phyloP scores from a whole-genome alignment of 1,140 invertebrate genomes.

The Zaprionus africanus region DNA sequence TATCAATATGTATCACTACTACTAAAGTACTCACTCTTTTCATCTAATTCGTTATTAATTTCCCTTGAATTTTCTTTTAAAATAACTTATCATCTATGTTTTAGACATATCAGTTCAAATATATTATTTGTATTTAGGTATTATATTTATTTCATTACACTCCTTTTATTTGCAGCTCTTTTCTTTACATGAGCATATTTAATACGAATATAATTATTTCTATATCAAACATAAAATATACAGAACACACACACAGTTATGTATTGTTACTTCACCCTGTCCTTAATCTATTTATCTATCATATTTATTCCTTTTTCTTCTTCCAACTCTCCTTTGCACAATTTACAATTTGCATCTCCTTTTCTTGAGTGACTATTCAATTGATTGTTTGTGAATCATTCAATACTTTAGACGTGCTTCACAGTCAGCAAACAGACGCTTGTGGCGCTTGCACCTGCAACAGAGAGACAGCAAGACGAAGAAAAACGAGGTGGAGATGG shows the following conservation, averaged over 20 bases:
- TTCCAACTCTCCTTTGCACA: background rate
- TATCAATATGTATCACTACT: too few species aligned
- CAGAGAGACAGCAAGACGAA: background rate
- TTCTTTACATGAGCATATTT: too few species aligned
- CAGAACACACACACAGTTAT: too few species aligned
- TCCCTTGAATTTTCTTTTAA: too few species aligned
- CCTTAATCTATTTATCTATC: background rate
- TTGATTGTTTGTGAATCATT: constrained; percentile 2
- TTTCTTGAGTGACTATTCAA: background rate
- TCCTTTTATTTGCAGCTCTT: too few species aligned
- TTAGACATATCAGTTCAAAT: background rate
- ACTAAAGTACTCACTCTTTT: too few species aligned
- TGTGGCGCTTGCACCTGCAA: constrained; percentile 40
- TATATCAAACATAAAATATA: too few species aligned
- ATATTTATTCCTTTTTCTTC: too few species aligned
- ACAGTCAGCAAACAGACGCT: background rate
- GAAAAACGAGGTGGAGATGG: background rate
- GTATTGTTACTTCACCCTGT: background rate
- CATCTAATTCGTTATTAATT: too few species aligned
- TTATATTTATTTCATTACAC: background rate
- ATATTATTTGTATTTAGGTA: background rate
- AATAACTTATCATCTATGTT: too few species aligned
- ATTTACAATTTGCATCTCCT: background rate
- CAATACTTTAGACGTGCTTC: background rate
- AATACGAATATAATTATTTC: too few species aligned